These are phyloP conservation scores for Psammodynastes pulverulentus DNA, from an alignment of 2,113 vertebrate genomes.

Conservation along the genomic window DNA sequence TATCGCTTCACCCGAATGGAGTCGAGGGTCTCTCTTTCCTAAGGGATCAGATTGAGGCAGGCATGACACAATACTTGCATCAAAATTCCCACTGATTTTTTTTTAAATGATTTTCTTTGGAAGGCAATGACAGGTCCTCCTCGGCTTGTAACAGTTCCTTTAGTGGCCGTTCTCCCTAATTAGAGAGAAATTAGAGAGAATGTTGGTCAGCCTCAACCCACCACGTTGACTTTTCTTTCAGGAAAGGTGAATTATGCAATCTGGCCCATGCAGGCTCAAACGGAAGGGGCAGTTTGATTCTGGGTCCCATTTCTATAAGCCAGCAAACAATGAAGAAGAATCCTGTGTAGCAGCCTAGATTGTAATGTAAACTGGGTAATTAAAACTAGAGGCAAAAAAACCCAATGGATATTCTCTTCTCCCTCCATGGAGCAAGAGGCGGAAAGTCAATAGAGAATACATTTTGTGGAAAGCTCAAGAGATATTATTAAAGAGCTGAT, in stretches of 20 bases:
- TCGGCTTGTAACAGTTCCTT: neutral
- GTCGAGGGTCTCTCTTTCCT: too few species aligned
- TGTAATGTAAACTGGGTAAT: neutral
- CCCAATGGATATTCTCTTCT: neutral
- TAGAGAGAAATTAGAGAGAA: neutral
- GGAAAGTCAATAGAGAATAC: neutral
- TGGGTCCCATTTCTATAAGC: neutral
- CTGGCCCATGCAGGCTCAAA: neutral
- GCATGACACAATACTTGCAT: neutral
- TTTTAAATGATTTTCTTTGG: neutral
- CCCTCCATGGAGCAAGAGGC: neutral
- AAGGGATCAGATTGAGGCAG: too few species aligned
- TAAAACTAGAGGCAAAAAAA: too few species aligned
- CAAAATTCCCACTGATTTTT: neutral
- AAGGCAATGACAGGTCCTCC: neutral
- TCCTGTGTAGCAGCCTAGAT: neutral
- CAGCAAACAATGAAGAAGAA: neutral
- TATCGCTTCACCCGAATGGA: too few species aligned
- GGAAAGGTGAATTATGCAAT: neutral
- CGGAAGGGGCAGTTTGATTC: neutral
- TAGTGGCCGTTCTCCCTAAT: too few species aligned
- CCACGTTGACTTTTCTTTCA: neutral
- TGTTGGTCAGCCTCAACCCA: neutral
- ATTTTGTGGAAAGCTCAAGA: slow-evolving; percentile 1
- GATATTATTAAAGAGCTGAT: slow-evolving; percentile 3